Conservation (phyloP, 2,888 invertebrate species). For the Dione vanillae region DNA sequence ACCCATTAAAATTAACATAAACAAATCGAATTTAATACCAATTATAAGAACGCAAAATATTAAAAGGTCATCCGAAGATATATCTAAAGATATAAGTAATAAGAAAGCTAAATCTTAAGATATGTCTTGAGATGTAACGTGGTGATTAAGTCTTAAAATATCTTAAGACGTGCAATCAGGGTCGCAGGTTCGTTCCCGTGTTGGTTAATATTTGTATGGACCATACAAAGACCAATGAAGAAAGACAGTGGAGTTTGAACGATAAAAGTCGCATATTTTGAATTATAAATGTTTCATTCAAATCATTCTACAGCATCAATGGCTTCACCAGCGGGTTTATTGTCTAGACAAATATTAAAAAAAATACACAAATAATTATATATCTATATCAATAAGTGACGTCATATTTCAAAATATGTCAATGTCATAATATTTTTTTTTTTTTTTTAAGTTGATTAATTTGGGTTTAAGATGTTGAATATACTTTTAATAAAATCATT, state of each 20-base stretch:
- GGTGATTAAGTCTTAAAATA: background rate
- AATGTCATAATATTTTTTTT: background rate
- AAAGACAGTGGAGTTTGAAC: constrained; percentile 10
- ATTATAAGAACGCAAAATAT: background rate
- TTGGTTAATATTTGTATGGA: background rate
- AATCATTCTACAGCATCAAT: too few species aligned
- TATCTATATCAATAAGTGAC: too few species aligned
- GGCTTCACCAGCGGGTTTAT: too few species aligned
- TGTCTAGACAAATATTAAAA: too few species aligned
- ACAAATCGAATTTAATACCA: background rate
- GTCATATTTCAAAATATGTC: background rate
- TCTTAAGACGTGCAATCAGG: background rate
- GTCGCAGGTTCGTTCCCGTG: constrained; percentile 11
- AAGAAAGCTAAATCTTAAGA: constrained; percentile 2
- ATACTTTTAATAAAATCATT: background rate
- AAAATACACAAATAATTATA: too few species aligned
- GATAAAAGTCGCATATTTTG: constrained; percentile 11
- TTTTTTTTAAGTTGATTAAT: background rate
- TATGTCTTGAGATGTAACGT: background rate
- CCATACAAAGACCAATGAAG: background rate
- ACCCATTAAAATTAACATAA: background rate
- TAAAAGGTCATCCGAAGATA: background rate
- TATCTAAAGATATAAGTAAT: background rate
- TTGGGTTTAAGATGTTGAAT: too few species aligned
- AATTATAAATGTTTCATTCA: background rate